Conservation (phyloP, 2,113 vertebrate genomes). For the Phylloscopus whistleri region DNA sequence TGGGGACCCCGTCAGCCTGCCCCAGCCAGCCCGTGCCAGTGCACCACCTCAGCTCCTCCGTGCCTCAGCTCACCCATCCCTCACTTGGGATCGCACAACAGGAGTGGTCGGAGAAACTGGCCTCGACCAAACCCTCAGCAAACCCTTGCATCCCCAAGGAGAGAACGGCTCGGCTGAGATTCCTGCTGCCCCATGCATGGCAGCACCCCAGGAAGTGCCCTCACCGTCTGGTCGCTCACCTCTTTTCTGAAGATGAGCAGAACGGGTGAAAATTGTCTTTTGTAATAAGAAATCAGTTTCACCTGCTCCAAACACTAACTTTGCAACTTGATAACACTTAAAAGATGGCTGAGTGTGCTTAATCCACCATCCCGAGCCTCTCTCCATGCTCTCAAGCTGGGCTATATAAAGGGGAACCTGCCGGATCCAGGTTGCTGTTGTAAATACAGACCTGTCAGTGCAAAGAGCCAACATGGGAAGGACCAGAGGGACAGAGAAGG, state of each 20-base stretch:
- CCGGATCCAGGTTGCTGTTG: neutral
- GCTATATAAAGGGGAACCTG: neutral
- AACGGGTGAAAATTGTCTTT: neutral
- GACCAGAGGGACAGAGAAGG: neutral
- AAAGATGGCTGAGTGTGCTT: neutral
- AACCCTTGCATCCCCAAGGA: neutral
- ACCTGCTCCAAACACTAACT: neutral
- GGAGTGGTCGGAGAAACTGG: neutral
- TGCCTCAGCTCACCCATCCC: neutral
- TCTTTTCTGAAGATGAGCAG: neutral
- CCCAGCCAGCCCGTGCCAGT: neutral
- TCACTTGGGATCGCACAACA: rapidly evolving
- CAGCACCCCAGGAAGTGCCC: neutral
- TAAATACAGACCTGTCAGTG: neutral
- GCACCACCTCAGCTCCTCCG: neutral
- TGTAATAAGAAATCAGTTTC: neutral
- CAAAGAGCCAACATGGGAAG: neutral
- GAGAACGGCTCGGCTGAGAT: neutral
- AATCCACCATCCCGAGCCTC: neutral
- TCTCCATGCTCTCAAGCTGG: neutral
- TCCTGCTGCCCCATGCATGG: rapidly evolving
- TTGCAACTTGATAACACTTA: neutral
- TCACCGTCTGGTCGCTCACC: rapidly evolving
- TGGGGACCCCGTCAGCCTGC: neutral
- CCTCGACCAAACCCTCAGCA: neutral